Conservation (phyloP, 2,113 vertebrate species). For the Lanius ludovicianus region DNA sequence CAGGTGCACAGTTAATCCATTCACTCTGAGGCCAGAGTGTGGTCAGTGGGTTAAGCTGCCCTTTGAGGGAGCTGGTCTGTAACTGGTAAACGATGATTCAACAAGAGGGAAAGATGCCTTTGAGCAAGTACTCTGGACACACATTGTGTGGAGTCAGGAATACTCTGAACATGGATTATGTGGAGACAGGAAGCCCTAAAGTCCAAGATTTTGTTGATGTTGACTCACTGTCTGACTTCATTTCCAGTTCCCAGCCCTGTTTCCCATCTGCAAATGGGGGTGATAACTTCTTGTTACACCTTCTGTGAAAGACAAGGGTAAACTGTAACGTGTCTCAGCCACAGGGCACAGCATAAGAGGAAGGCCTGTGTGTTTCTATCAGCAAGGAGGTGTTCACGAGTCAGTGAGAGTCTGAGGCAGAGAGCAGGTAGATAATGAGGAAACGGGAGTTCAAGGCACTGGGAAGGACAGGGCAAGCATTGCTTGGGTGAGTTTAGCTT, state of each 20-base stretch:
- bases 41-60: not conserved
- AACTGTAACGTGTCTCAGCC: not conserved
- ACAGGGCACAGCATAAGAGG: not conserved
- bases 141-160: not conserved
- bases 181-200: not conserved
- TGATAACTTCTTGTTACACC: not conserved
- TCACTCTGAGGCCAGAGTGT: not conserved
- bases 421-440: not conserved
- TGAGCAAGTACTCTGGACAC: not conserved
- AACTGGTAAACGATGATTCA: not conserved
- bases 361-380: not conserved
- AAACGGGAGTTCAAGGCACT: not conserved
- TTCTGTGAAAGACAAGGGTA: not conserved
- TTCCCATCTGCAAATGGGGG: not conserved
- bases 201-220: not conserved
- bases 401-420: not conserved
- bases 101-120: not conserved
- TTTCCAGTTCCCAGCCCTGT: not conserved
- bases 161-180: not conserved
- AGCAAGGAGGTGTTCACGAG: not conserved
- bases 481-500: not conserved
- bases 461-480: not conserved
- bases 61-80: not conserved
- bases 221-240: not conserved
- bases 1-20: not conserved